Conservation (phyloP, 1,140 invertebrate genomes). For the Ceratosolen solmsi region DNA sequence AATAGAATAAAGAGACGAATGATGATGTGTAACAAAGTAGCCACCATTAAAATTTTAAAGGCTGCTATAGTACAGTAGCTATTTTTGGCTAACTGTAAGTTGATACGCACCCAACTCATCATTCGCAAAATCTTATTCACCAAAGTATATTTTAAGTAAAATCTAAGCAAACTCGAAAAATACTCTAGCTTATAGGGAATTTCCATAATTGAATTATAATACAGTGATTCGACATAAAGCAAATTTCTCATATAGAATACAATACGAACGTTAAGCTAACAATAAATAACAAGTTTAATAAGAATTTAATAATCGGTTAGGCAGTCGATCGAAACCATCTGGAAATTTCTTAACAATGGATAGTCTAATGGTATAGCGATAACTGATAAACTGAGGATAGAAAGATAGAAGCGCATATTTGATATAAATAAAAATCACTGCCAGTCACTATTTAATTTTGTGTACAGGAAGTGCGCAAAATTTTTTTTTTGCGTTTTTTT, state of each 20-base stretch:
- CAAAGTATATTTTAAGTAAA: neutral
- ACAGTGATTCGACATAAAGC: too few relatives aligned
- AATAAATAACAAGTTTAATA: too few relatives aligned
- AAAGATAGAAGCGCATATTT: neutral
- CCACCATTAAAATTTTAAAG: neutral
- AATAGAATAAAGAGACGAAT: too few relatives aligned
- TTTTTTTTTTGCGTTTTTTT: conserved; percentile 45
- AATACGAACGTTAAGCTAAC: too few relatives aligned
- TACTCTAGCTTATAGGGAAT: too few relatives aligned
- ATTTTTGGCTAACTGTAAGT: neutral
- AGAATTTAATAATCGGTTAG: too few relatives aligned
- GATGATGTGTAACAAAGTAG: neutral
- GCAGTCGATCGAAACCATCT: too few relatives aligned
- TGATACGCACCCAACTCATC: neutral
- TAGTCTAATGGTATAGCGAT: too few relatives aligned
- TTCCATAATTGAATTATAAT: too few relatives aligned
- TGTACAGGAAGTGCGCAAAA: conserved; percentile 53
- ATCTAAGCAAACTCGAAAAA: too few relatives aligned
- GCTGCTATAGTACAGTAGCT: neutral
- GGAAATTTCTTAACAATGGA: too few relatives aligned
- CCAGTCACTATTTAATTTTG: neutral
- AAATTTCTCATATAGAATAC: too few relatives aligned
- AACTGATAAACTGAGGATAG: conserved; percentile 4
- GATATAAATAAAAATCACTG: neutral
- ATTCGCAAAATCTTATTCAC: neutral